Conservation (phyloP, 2,888 invertebrate species). For the Drosophila mettleri region DNA sequence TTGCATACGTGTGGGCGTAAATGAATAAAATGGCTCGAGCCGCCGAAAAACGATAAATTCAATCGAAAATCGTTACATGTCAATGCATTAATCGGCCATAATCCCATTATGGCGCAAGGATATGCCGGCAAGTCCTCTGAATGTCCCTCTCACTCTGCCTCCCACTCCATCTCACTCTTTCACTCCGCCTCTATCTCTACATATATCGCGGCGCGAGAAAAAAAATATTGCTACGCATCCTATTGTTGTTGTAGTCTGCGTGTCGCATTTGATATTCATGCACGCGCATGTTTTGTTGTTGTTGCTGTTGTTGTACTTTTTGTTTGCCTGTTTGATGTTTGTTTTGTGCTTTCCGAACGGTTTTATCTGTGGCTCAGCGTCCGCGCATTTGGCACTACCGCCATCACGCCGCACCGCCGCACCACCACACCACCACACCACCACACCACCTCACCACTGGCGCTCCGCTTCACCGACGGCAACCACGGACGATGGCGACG, state of each 20-base stretch:
- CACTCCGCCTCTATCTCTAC: slow-evolving; percentile 28
- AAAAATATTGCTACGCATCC: slow-evolving; percentile 80
- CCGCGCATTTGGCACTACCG: slow-evolving; percentile 64
- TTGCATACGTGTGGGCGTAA: slow-evolving; percentile 81
- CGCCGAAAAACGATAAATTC: slow-evolving; percentile 84
- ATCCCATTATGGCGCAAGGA: slow-evolving; percentile 85
- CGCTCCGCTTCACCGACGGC: slow-evolving; percentile 10
- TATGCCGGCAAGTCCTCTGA: slow-evolving; percentile 65
- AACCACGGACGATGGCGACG: slow-evolving; percentile 56
- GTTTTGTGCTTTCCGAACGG: slow-evolving; percentile 82
- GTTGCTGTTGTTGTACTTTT: slow-evolving; percentile 62
- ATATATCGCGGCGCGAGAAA: slow-evolving; percentile 70
- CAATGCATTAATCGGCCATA: slow-evolving; percentile 86
- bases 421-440: slow-evolving; percentile 19
- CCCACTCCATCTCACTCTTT: slow-evolving; percentile 10
- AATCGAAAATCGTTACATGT: slow-evolving; percentile 86
- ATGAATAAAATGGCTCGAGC: slow-evolving; percentile 82
- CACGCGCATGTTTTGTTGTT: slow-evolving; percentile 67
- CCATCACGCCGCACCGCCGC: slow-evolving; percentile 28
- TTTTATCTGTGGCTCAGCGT: slow-evolving; percentile 80
- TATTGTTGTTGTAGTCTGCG: slow-evolving; percentile 68
- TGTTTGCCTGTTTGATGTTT: slow-evolving; percentile 81
- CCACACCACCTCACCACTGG: slow-evolving; percentile 1
- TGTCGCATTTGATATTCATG: slow-evolving; percentile 71
- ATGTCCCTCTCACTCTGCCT: slow-evolving; percentile 12